Conservation (phyloP, 2,888 invertebrate genomes). For the Melanargia galathea region DNA sequence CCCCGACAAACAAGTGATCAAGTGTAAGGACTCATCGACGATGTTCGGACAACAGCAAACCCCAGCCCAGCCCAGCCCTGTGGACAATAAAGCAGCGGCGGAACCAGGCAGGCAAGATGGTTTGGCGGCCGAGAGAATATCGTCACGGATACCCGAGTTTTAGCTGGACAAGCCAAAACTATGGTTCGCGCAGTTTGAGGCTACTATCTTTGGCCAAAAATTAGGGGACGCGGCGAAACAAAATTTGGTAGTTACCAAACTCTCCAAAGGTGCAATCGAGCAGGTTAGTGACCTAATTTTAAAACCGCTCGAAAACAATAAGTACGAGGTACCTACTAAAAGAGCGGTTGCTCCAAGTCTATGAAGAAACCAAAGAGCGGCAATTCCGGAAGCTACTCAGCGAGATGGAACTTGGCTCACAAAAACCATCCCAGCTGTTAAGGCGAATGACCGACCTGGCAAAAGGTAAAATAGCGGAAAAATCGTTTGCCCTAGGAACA, state of each 20-base stretch:
- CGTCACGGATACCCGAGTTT: slow-evolving; percentile 1
- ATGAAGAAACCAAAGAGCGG: neutral
- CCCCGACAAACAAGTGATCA: neutral
- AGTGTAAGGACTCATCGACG: neutral
- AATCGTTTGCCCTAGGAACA: no score
- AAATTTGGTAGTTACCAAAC: neutral
- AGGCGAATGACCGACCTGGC: neutral
- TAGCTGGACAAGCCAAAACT: neutral
- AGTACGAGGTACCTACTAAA: neutral
- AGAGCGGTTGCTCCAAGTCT: neutral
- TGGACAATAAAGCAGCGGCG: neutral
- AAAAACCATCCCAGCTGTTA: slow-evolving; percentile 20
- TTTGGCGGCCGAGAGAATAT: neutral
- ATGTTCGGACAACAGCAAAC: neutral
- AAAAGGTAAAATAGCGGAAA: neutral
- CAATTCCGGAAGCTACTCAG: slow-evolving; percentile 10
- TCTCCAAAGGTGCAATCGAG: neutral
- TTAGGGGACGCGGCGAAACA: neutral
- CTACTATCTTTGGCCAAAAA: neutral
- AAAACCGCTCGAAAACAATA: neutral
- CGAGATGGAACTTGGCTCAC: slow-evolving; percentile 21
- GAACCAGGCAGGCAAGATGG: neutral
- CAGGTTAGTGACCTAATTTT: neutral
- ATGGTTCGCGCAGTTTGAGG: neutral
- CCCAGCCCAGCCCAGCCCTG: no score